Evolutionary conservation across 2,797 vertebrate species (phyloP).

Genomic region (Streptopelia turtur): DNA sequence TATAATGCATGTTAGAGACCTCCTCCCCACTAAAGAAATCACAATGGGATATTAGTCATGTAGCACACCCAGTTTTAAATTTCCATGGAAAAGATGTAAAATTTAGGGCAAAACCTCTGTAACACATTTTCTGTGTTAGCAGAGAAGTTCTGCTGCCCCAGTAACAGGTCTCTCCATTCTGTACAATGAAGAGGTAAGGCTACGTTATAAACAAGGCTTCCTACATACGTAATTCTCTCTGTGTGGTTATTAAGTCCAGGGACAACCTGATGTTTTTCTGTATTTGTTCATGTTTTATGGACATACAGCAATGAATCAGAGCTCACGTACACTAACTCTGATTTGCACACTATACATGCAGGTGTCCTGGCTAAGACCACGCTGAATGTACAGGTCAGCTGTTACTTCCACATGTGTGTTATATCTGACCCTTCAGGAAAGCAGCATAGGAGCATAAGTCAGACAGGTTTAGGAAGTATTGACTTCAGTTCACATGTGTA

Average conservation of each 20-base stretch:
- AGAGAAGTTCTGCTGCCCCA: neutral
- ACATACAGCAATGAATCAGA: neutral
- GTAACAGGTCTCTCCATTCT: neutral
- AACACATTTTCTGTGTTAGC: neutral
- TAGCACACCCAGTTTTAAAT: neutral
- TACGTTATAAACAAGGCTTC: neutral
- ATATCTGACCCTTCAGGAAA: neutral
- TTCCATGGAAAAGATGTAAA: neutral
- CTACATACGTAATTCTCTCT: no score
- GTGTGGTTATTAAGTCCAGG: neutral
- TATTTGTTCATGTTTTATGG: neutral
- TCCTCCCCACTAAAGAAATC: neutral
- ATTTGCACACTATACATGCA: neutral
- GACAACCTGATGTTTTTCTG: neutral
- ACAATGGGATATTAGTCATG: neutral
- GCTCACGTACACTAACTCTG: neutral
- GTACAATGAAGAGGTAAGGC: neutral
- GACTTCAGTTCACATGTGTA: neutral
- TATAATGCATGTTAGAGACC: neutral
- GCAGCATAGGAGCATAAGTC: rapidly evolving
- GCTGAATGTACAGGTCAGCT: neutral
- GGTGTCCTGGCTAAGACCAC: neutral
- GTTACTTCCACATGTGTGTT: neutral
- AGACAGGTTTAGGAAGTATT: neutral
- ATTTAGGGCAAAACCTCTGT: neutral